These are phyloP conservation scores for Calonectris borealis DNA, from an alignment of 2,113 vertebrate species.

Conservation along the genomic window DNA sequence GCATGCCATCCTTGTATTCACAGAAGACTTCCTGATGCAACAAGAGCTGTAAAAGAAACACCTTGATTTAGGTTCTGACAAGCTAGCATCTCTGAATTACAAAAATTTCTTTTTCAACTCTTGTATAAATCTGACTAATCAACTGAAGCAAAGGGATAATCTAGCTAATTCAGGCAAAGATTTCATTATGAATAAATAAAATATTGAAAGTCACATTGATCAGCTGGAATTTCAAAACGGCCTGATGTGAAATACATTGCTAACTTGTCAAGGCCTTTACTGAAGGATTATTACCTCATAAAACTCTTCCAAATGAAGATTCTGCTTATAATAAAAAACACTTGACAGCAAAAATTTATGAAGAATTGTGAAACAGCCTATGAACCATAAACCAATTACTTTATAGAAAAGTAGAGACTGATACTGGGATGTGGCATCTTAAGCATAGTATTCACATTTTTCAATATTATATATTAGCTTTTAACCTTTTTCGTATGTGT, in stretches of 20 bases:
- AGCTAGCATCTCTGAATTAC: slow-evolving; percentile 50
- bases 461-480: neutral
- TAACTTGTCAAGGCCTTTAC: slow-evolving; percentile 12
- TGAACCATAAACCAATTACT: neutral
- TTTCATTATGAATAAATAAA: slow-evolving; percentile 63
- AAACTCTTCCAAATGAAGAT: slow-evolving; percentile 2
- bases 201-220: slow-evolving; percentile 18
- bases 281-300: neutral
- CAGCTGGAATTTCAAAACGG: slow-evolving; percentile 15
- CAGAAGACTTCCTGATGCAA: slow-evolving; percentile 7
- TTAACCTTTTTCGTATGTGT: neutral
- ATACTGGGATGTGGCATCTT: neutral
- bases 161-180: slow-evolving; percentile 51
- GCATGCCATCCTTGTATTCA: neutral
- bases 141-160: slow-evolving; percentile 50
- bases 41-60: slow-evolving; percentile 56
- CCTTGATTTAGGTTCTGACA: slow-evolving; percentile 61
- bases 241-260: slow-evolving; percentile 26
- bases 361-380: neutral
- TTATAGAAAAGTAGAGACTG: neutral
- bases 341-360: neutral
- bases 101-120: slow-evolving; percentile 54
- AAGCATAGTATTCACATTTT: neutral
- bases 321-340: neutral
- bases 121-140: slow-evolving; percentile 63